Percentiles rank a stretch among this genome's conserved stretches.
Evolutionary conservation across 2,113 vertebrate genomes (phyloP).

Genomic region (Pedionomus torquatus): DNA sequence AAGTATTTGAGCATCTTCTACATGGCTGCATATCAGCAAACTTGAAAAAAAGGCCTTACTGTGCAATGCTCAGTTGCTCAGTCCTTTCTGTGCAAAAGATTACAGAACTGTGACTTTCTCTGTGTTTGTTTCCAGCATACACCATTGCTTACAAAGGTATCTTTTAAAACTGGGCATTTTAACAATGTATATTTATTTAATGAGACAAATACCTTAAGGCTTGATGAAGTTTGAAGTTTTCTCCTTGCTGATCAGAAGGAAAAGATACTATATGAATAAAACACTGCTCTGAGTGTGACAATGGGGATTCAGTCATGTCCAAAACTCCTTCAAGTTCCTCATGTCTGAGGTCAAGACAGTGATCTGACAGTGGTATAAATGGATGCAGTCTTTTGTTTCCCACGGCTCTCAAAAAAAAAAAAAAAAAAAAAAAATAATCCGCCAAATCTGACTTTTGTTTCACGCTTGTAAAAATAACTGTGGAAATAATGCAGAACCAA

Average conservation of each 20-base stretch:
- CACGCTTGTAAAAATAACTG: not conserved
- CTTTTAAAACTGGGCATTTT: not conserved
- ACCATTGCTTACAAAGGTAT: not conserved
- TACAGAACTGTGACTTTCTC: slow-evolving; percentile 12
- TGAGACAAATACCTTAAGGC: slow-evolving; percentile 7
- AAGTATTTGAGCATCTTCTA: not conserved
- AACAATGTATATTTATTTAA: not conserved
- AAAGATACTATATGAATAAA: not conserved
- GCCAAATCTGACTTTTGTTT: not conserved
- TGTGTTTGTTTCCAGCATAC: slow-evolving; percentile 10
- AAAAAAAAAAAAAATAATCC: not conserved
- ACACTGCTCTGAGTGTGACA: not conserved
- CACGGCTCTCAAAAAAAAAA: not conserved
- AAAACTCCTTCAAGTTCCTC: not conserved
- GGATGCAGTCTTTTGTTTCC: not conserved
- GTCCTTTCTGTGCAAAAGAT: not conserved
- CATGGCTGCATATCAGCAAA: not conserved
- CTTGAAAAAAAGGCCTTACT: not conserved
- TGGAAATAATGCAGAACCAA: not conserved
- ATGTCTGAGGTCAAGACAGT: not conserved
- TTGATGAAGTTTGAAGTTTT: slow-evolving; percentile 22
- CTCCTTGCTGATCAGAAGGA: not conserved
- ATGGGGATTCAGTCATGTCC: not conserved
- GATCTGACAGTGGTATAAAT: not conserved
- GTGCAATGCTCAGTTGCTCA: not conserved